Percentiles rank a stretch among this genome's conserved stretches.
phyloP scores from a whole-genome alignment of 1,140 invertebrate species.

The Papilio machaon region DNA sequence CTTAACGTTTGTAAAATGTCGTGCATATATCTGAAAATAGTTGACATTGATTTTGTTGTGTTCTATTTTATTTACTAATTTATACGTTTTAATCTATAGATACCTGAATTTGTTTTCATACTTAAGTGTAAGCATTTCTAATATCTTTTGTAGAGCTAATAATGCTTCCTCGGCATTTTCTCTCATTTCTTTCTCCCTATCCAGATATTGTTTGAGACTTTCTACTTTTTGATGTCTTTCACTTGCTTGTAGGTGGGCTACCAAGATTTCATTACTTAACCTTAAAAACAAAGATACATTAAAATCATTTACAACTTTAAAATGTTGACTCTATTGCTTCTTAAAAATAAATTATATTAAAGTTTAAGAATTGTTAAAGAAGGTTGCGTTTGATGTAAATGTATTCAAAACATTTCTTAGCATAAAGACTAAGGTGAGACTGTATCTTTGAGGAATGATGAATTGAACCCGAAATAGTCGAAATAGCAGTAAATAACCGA shows the following conservation, averaged over 20 bases:
- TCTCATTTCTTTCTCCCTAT: conserved; percentile 70
- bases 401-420: not conserved
- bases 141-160: conserved; percentile 65
- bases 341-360: not conserved
- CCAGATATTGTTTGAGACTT: conserved; percentile 60
- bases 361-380: no score
- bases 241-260: conserved; percentile 71
- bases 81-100: not conserved
- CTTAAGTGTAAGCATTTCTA: conserved; percentile 65
- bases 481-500: not conserved
- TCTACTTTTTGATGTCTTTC: conserved; percentile 72
- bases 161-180: conserved; percentile 70
- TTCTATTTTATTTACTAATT: conserved; percentile 22
- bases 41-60: not conserved
- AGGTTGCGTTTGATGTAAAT: no score
- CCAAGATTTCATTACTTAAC: conserved; percentile 74
- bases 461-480: not conserved
- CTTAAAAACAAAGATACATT: conserved; percentile 50
- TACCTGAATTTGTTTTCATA: conserved; percentile 75
- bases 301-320: not conserved
- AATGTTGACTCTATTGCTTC: not conserved
- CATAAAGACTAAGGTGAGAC: not conserved
- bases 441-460: not conserved
- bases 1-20: conserved; percentile 67
- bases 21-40: conserved; percentile 66